These are phyloP conservation scores for Drosophila navojoa DNA, from an alignment of 1,140 invertebrate genomes.

Conservation along the genomic window DNA sequence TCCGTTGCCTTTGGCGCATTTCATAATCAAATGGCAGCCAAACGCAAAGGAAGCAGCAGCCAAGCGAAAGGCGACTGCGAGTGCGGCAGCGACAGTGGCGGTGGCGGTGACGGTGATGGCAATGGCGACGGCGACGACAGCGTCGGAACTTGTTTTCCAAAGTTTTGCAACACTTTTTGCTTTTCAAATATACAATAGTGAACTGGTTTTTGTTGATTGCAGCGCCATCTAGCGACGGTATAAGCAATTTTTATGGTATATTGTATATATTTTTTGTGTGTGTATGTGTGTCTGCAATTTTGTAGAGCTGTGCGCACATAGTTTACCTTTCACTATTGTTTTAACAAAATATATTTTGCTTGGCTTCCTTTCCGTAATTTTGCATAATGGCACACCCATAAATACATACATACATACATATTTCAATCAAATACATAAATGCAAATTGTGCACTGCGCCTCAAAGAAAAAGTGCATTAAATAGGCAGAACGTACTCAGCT, in stretches of 20 bases:
- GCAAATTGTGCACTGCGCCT: conserved; percentile 57
- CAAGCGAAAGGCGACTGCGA: conserved; percentile 53
- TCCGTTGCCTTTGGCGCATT: conserved; percentile 43
- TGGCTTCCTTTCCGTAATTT: conserved; percentile 21
- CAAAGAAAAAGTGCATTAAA: conserved; percentile 54
- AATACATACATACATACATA: conserved; percentile 4
- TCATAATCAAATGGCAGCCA: conserved; percentile 51
- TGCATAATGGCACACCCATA: conserved; percentile 18
- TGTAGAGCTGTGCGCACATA: too few species aligned
- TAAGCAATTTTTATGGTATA: neutral
- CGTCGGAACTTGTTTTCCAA: conserved; percentile 61
- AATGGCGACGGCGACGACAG: conserved; percentile 8
- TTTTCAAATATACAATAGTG: conserved; percentile 29
- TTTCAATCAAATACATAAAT: conserved; percentile 50
- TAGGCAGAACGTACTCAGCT: conserved; percentile 41
- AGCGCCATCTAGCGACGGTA: conserved; percentile 55
- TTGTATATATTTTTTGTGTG: neutral
- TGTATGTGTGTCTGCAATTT: conserved; percentile 2
- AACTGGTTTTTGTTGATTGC: conserved; percentile 54
- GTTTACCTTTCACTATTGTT: conserved; percentile 36
- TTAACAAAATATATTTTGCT: conserved; percentile 1
- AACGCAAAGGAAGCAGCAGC: conserved; percentile 33
- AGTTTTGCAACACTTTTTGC: conserved; percentile 64
- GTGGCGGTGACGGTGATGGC: neutral
- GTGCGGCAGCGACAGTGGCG: conserved; percentile 21